Evolutionary conservation across 2,888 invertebrate genomes (phyloP).

Genomic region (Agrochola lota): DNA sequence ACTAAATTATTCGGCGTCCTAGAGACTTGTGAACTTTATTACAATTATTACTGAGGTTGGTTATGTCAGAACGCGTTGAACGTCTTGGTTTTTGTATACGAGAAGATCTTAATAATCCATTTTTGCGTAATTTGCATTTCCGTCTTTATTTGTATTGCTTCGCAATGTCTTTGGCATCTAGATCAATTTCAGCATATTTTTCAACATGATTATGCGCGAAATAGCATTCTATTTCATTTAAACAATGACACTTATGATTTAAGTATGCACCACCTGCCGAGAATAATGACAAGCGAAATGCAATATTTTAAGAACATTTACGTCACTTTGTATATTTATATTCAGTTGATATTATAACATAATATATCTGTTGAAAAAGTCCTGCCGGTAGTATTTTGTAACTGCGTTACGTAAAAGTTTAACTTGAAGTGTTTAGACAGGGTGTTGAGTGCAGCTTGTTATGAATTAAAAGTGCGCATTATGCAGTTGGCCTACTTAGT

Average conservation of each 20-base stretch:
- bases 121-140: not conserved
- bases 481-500: conserved; percentile 64
- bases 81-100: not conserved
- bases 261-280: conserved; percentile 32
- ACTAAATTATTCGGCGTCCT: conserved; percentile 48
- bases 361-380: conserved; percentile 48
- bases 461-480: conserved; percentile 66
- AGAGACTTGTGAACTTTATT: conserved; percentile 31
- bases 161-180: not conserved
- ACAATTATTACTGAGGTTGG: conserved; percentile 4
- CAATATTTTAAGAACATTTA: conserved; percentile 49
- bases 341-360: conserved; percentile 48
- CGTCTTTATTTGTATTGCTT: not conserved
- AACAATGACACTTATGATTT: conserved; percentile 8
- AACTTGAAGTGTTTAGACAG: conserved; percentile 56
- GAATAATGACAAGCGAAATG: conserved; percentile 44
- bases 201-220: conserved; percentile 11
- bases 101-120: not conserved
- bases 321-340: conserved; percentile 49
- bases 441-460: conserved; percentile 56
- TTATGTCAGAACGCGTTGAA: not conserved
- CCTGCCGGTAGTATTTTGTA: conserved; percentile 61
- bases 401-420: conserved; percentile 59
- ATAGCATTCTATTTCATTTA: conserved; percentile 23
- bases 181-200: conserved; percentile 10